Base-by-base conservation (phyloP, 2,888 invertebrate genomes). In the Yponomeuta cagnagella region DNA sequence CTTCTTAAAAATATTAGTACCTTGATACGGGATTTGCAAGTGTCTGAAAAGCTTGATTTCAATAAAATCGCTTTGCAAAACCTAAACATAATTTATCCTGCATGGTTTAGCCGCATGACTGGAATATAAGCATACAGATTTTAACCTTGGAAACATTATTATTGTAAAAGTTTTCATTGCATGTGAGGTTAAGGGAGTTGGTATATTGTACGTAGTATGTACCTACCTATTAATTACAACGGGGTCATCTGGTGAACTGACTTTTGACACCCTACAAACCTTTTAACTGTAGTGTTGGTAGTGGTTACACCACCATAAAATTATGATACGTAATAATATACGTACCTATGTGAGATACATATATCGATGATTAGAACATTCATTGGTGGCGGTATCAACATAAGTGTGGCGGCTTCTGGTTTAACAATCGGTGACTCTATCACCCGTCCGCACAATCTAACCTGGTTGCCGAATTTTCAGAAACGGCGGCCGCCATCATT, bases 401-500 rank as follows among this genome's bases (percentile, higher is more conserved):
- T 31, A 64, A 30, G 6, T 33, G 12, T 65, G 43, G 9, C 30
- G 10, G 31, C 65, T 65, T 65, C 65, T 23, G 31, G 30, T 65
- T 8, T 23, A n/a, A 63, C 12, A 63, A 33, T 33, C 30, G 5
- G 10, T 63, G 10, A 70, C 12, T 48, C 12, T 48, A 43, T 43
- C 69, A 68, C 63, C 71, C 65, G 12, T 58, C 52, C 52, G 15
- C 12, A 58, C 15, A 58, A 58, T 58, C 52, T 12, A 58, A 58
- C 52, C 43, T 2, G 15, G 2, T 4, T 15, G 4, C 52, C 15
- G 15, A 58, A 58, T 58, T 68, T 93, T 71, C 91, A 96, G 95
- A 97, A 97, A 94, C 94, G 97, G 76, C 95, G 97, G 73, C 97
- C 98, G 2, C 96, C 97, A 23, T 94, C 96, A n/a, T 98, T 98